A percentile compares a stretch with the other conserved stretches of the same genome.
Evolutionary conservation across 2,888 invertebrate genomes (phyloP).

Genomic region (Candidula unifasciata): DNA sequence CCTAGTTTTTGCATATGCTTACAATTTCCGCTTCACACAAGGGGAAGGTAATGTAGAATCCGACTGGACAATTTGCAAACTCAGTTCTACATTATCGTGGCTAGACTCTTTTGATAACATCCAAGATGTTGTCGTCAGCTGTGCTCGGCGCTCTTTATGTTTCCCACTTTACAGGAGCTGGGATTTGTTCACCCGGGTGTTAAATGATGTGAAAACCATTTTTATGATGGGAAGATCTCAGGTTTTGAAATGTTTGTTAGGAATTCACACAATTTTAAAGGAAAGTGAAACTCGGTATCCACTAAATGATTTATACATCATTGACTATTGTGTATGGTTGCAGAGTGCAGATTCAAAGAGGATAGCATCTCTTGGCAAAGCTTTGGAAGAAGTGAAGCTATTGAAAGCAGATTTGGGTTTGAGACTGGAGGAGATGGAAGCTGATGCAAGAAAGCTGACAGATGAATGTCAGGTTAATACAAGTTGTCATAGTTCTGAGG

Average conservation of each 20-base stretch:
- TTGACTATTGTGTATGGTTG: conserved; percentile 90
- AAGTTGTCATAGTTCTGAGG: not conserved
- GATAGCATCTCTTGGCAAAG: conserved; percentile 60
- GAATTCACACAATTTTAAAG: conserved; percentile 85
- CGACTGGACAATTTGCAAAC: conserved; percentile 89
- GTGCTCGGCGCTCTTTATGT: conserved; percentile 85
- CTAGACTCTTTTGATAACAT: conserved; percentile 80
- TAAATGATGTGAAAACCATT: conserved; percentile 48
- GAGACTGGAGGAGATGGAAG: conserved; percentile 80
- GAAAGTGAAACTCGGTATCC: conserved; percentile 85
- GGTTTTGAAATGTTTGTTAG: conserved; percentile 86
- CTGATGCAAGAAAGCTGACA: conserved; percentile 54
- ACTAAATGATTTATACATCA: conserved; percentile 90
- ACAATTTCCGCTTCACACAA: conserved; percentile 86
- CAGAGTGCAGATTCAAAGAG: conserved; percentile 80
- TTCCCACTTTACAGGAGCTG: conserved; percentile 89
- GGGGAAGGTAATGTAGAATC: conserved; percentile 88
- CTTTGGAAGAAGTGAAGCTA: conserved; percentile 70
- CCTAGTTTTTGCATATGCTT: conserved; percentile 89
- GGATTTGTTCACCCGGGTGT: conserved; percentile 61
- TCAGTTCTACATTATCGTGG: conserved; percentile 89
- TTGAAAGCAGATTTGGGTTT: conserved; percentile 80
- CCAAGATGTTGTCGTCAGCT: conserved; percentile 81
- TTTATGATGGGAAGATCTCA: conserved; percentile 73
- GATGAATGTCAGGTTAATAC: conserved; percentile 16